Percentiles rank a stretch among this genome's conserved stretches.
Evolutionary conservation across 1,140 invertebrate species (phyloP).

Genomic region (Macrotrachela quadricornifera): DNA sequence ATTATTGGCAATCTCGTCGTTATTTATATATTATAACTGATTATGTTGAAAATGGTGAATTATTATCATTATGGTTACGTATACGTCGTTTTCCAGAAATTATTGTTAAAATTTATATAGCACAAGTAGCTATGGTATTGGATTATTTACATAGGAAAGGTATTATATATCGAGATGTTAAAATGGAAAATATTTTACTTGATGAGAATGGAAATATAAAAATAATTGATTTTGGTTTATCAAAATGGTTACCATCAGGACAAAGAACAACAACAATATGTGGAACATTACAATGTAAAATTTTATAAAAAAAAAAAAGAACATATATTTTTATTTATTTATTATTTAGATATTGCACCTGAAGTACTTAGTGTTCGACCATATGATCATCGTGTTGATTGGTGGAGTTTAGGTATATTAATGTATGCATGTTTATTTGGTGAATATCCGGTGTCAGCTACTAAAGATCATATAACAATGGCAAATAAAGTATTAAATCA

Average conservation of each 20-base stretch:
- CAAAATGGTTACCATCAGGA: slow-evolving; percentile 60
- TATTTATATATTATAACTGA: slow-evolving; percentile 61
- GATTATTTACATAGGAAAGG: slow-evolving; percentile 76
- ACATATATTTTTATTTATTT: neutral
- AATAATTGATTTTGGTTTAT: slow-evolving; percentile 72
- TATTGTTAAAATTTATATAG: slow-evolving; percentile 53
- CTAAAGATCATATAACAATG: slow-evolving; percentile 24
- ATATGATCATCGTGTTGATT: slow-evolving; percentile 65
- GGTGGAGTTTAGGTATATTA: slow-evolving; percentile 75
- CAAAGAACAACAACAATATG: slow-evolving; percentile 59
- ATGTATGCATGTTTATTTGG: slow-evolving; percentile 53
- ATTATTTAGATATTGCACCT: slow-evolving; percentile 43
- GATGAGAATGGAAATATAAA: slow-evolving; percentile 53
- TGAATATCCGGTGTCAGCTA: slow-evolving; percentile 27
- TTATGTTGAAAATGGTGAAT: slow-evolving; percentile 55
- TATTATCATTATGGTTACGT: slow-evolving; percentile 45
- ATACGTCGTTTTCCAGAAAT: slow-evolving; percentile 49
- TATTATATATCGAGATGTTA: slow-evolving; percentile 67
- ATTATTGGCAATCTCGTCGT: slow-evolving; percentile 60
- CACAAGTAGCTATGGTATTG: slow-evolving; percentile 56
- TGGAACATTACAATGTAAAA: slow-evolving; percentile 56
- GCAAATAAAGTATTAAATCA: slow-evolving; percentile 19
- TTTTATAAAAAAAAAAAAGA: slow-evolving; percentile 44
- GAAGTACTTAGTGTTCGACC: slow-evolving; percentile 50
- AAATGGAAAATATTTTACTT: slow-evolving; percentile 68